Conservation (phyloP, 2,888 invertebrate genomes). For the Netelia fuscicornis region DNA sequence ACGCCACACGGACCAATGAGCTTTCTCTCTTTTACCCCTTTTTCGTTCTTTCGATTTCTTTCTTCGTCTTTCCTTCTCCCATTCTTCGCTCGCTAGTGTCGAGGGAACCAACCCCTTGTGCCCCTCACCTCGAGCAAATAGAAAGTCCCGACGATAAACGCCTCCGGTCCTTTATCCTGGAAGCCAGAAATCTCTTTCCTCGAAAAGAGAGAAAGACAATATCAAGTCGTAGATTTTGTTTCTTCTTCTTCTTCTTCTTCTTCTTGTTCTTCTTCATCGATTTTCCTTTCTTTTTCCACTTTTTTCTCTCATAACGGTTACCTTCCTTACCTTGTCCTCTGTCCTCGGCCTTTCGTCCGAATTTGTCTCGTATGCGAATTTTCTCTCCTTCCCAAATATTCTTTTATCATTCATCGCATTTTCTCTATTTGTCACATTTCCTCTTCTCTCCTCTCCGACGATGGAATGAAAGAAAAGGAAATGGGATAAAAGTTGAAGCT, state of each 20-base stretch:
- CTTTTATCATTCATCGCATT: not conserved
- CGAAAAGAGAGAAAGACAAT: not conserved
- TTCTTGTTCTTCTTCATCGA: not conserved
- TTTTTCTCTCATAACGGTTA: not conserved
- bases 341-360: not conserved
- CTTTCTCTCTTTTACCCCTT: not conserved
- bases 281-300: slow-evolving; percentile 1
- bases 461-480: slow-evolving; percentile 31
- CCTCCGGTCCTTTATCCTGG: slow-evolving; percentile 27
- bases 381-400: not conserved
- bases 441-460: not conserved
- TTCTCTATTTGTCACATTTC: not conserved
- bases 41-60: slow-evolving; percentile 7
- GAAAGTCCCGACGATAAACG: slow-evolving; percentile 48
- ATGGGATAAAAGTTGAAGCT: slow-evolving; percentile 44
- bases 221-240: slow-evolving; percentile 23
- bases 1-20: slow-evolving; percentile 17
- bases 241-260: not conserved
- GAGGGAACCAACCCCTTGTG: not conserved
- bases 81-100: not conserved
- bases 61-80: not conserved
- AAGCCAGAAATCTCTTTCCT: slow-evolving; percentile 7
- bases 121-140: slow-evolving; percentile 23
- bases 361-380: not conserved
- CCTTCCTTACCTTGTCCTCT: not conserved